phyloP scores from a whole-genome alignment of 2,888 invertebrate genomes.

The Uloborus plumipes region DNA sequence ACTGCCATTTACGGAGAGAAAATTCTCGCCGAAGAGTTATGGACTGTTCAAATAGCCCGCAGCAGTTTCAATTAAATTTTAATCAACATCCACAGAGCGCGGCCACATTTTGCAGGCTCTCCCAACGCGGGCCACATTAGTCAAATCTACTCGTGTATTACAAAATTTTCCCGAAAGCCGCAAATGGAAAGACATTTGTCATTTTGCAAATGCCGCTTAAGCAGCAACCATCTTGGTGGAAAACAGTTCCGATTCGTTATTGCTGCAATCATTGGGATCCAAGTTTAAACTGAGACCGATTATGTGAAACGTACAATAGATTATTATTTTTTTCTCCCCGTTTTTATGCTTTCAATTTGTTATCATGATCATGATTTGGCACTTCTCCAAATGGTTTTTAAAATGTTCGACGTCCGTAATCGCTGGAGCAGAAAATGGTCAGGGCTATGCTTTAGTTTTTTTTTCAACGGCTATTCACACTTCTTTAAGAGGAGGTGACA shows the following conservation, averaged over 20 bases:
- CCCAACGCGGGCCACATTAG: slow-evolving; percentile 12
- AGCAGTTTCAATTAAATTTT: slow-evolving; percentile 55
- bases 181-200: slow-evolving; percentile 51
- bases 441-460: slow-evolving; percentile 23
- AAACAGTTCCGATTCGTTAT: no score
- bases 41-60: neutral
- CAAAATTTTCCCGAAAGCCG: slow-evolving; percentile 21
- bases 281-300: no score
- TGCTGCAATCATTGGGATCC: no score
- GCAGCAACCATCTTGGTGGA: no score
- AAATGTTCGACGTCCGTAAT: slow-evolving; percentile 31
- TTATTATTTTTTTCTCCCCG: no score
- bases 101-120: neutral
- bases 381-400: slow-evolving; percentile 58
- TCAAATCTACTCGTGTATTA: slow-evolving; percentile 26
- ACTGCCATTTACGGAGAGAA: neutral
- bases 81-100: slow-evolving; percentile 35
- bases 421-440: slow-evolving; percentile 38
- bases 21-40: no score
- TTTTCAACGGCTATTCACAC: neutral
- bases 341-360: slow-evolving; percentile 2
- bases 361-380: slow-evolving; percentile 23
- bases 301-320: no score
- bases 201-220: neutral
- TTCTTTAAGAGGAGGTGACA: neutral